A percentile compares a stretch with the other conserved stretches of the same genome.
Evolutionary conservation across 2,888 invertebrate genomes (phyloP).

Genomic region (Apomyelois bistriatella): DNA sequence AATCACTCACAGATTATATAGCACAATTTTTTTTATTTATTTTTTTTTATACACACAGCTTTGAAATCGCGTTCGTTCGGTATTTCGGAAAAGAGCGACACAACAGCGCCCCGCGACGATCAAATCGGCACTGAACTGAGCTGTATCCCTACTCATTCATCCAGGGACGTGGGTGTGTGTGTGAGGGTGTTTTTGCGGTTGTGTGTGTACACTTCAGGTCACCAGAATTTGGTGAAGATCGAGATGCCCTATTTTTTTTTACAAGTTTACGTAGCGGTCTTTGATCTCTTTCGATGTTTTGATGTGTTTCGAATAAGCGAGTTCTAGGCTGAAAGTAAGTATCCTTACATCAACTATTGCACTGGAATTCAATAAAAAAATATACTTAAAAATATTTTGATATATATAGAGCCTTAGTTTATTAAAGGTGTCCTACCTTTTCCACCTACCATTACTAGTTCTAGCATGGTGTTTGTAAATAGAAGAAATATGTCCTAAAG

Average conservation of each 20-base stretch:
- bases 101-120: conserved; percentile 2
- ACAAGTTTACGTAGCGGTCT: conserved; percentile 11
- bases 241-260: conserved; percentile 55
- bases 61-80: conserved; percentile 9
- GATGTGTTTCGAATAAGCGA: not conserved
- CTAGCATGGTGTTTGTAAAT: too few species aligned
- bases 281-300: conserved; percentile 3
- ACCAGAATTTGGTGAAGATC: conserved; percentile 68
- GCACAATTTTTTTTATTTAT: conserved; percentile 6
- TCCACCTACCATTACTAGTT: too few species aligned
- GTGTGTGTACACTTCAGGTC: conserved; percentile 63
- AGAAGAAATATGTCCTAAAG: too few species aligned
- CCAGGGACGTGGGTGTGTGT: conserved; percentile 37
- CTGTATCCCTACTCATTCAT: conserved; percentile 12
- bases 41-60: not conserved
- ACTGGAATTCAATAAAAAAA: too few species aligned
- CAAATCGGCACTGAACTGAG: conserved; percentile 43
- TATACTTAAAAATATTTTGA: too few species aligned
- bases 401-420: too few species aligned
- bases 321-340: too few species aligned
- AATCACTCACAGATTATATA: conserved; percentile 3
- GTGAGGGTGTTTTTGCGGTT: conserved; percentile 36
- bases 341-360: too few species aligned
- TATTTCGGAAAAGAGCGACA: not conserved
- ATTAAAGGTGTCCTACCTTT: too few species aligned